Conservation (phyloP, 1,140 invertebrate species). For the Nymphalis io region DNA sequence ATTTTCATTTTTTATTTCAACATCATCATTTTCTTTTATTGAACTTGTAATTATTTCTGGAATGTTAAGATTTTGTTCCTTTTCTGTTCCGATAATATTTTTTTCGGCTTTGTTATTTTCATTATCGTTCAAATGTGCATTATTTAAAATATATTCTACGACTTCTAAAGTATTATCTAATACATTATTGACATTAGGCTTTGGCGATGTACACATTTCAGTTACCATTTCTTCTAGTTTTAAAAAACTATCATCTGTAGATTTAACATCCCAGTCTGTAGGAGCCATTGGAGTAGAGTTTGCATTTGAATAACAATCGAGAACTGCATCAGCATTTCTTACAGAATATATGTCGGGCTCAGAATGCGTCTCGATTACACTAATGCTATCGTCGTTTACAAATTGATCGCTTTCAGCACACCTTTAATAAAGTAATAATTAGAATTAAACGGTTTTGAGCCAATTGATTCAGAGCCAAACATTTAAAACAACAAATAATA, state of each 20-base stretch:
- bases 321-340: neutral
- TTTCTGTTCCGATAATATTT: neutral
- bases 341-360: conserved; percentile 48
- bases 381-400: conserved; percentile 37
- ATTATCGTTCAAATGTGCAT: conserved; percentile 36
- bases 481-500: neutral
- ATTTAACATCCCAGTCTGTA: conserved; percentile 35
- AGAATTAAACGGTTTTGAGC: neutral
- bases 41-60: neutral
- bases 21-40: neutral
- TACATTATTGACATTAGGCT: conserved; percentile 23
- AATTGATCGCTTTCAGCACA: conserved; percentile 25
- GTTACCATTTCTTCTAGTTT: conserved; percentile 55
- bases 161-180: conserved; percentile 57
- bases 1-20: neutral
- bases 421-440: conserved; percentile 26
- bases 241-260: conserved; percentile 55
- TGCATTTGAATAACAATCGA: conserved; percentile 16
- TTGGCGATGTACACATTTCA: conserved; percentile 44
- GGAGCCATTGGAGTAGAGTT: conserved; percentile 19
- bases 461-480: neutral
- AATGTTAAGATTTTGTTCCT: neutral
- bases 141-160: conserved; percentile 54
- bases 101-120: conserved; percentile 1
- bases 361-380: conserved; percentile 61